Evolutionary conservation across 2,113 vertebrate species (phyloP), one percentile per base, ranked within the genome.

Genomic region (Psittacula cyanocephala): DNA sequence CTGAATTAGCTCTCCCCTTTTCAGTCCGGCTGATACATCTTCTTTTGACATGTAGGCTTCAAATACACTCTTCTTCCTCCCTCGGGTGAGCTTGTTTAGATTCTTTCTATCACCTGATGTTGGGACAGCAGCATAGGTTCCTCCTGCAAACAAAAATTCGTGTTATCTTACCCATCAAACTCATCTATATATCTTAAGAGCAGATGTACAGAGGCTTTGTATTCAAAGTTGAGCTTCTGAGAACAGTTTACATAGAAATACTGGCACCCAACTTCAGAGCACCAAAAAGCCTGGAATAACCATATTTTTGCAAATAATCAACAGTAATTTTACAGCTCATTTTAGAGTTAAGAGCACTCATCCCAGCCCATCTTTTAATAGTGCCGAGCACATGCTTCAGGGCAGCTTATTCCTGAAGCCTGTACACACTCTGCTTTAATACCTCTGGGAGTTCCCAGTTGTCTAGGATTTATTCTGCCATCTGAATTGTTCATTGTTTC

Each of bases 1-100:
- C 99, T 99, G 99, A 91, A 99, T 97, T 65, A 99, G 98, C 70
- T 99, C 98, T 97, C 98, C 98, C 96, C 98, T 98, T 97, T 99
- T 99, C 91, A 99, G 97, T 81, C 98, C 99, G 49, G 98, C 97
- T 71, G 99, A 99, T 76, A 99, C 98, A 43, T 98, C 98, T 91
- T 99, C 98, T 37, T 70, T 90, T 47, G 96, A 97, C 98, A 99
- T 97, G 98, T 99, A 99, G 64, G 97, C 81, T 90, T 99, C 99
- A 97, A 99, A 99, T 78, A 99, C 74, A 80, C 95, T 98, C 97
- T 98, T 99, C 97, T 97, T 99, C 88, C 97, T 97, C 57, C 98
- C 98, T 96, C 98, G 97, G 47, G 77, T 94, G 65, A 94, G 95
- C 93, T 98, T 98, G 92, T 93, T 98, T 97, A 95, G 93, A 96